Evolutionary conservation across 2,888 invertebrate species (phyloP).

Genomic region (Cataglyphis altisquamis): DNA sequence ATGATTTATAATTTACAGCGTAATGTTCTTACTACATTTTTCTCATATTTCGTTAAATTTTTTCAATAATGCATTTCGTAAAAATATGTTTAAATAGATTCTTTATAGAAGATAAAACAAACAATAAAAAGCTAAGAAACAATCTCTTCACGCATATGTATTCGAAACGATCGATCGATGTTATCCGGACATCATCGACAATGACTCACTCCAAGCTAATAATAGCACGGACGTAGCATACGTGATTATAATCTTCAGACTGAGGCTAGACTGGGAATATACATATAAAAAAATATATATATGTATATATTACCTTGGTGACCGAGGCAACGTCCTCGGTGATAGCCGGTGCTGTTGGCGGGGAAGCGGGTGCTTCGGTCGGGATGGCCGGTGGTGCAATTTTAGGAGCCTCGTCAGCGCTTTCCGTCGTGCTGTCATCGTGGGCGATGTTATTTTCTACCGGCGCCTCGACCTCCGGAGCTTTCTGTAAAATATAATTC

Average conservation of each 20-base stretch:
- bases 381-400: constrained; percentile 81
- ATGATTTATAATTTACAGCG: background rate
- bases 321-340: constrained; percentile 85
- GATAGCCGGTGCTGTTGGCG: constrained; percentile 82
- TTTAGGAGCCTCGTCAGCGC: constrained; percentile 79
- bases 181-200: constrained; percentile 45
- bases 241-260: constrained; percentile 53
- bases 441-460: constrained; percentile 77
- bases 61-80: constrained; percentile 1
- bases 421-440: constrained; percentile 79
- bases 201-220: constrained; percentile 52
- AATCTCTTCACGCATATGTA: background rate
- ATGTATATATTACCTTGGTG: constrained; percentile 79
- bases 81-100: background rate
- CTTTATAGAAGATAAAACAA: background rate
- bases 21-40: background rate
- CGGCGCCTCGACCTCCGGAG: constrained; percentile 78
- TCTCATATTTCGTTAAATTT: background rate
- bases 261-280: constrained; percentile 42
- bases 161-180: constrained; percentile 32
- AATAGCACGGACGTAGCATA: constrained; percentile 32
- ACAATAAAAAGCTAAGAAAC: background rate
- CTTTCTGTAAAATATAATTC: constrained; percentile 76
- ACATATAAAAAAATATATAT: background rate
- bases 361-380: constrained; percentile 77